Conservation (phyloP, 2,888 invertebrate species). For the Lithophane socia region DNA sequence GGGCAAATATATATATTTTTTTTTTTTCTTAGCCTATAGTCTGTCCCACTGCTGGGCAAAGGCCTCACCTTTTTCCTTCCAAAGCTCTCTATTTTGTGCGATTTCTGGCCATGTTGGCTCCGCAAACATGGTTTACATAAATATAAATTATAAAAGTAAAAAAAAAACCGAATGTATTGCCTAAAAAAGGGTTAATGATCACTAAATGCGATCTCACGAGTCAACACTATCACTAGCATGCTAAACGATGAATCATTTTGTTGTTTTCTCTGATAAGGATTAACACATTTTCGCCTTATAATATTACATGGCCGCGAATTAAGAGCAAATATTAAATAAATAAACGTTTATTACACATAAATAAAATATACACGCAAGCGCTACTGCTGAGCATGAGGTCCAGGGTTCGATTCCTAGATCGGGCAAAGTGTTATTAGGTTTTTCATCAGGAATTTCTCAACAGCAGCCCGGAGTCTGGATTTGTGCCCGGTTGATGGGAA, state of each 20-base stretch:
- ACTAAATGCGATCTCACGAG: constrained; percentile 27
- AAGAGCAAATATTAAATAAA: not conserved
- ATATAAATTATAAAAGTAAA: not conserved
- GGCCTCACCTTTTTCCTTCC: no score
- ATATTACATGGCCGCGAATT: constrained; percentile 12
- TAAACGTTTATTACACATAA: not conserved
- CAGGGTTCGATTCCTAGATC: not conserved
- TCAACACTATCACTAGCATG: constrained; percentile 11
- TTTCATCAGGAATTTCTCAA: not conserved
- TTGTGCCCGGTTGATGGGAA: no score
- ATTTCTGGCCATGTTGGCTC: no score
- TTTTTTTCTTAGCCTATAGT: no score
- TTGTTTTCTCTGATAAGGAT: constrained; percentile 24
- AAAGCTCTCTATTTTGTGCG: no score
- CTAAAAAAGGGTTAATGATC: constrained; percentile 1
- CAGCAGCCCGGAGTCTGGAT: no score
- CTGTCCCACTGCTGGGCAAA: no score
- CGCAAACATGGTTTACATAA: no score
- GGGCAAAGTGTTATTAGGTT: not conserved
- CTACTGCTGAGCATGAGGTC: not conserved
- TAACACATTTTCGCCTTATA: constrained; percentile 7
- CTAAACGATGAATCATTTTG: constrained; percentile 36
- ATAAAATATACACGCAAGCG: not conserved
- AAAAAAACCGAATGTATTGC: not conserved
- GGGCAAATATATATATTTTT: no score